Conservation (phyloP, 2,113 vertebrate species). For the Microcebus griseorufus region DNA sequence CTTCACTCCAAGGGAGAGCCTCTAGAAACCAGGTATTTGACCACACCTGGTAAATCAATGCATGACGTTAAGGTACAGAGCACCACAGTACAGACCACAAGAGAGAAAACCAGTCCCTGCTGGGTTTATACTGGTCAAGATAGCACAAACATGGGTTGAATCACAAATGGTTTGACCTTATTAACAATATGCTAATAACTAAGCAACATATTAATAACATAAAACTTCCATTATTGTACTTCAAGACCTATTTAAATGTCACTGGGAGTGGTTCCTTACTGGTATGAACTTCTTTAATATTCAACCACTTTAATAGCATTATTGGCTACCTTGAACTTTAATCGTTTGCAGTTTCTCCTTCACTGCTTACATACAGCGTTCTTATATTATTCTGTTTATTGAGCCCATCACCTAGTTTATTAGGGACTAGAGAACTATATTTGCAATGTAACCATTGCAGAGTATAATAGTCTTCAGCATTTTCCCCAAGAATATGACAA, state of each 20-base stretch:
- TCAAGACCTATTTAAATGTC: background rate
- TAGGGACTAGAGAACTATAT: background rate
- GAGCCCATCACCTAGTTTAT: background rate
- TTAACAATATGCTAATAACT: background rate
- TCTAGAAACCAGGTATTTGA: background rate
- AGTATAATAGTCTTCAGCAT: background rate
- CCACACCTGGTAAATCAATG: background rate
- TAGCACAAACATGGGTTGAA: background rate
- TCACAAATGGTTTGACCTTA: background rate
- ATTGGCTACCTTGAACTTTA: background rate
- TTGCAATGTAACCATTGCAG: background rate
- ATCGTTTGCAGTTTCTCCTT: background rate
- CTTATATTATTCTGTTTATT: background rate
- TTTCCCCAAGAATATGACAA: background rate
- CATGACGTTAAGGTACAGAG: background rate
- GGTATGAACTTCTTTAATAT: background rate
- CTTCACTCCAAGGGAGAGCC: background rate
- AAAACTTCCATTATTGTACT: too few relatives aligned
- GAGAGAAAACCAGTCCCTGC: background rate
- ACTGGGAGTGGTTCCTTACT: background rate
- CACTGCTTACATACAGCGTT: background rate
- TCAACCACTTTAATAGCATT: background rate
- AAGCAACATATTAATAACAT: background rate
- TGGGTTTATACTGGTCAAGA: background rate
- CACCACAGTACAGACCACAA: background rate